Evolutionary conservation across 2,113 vertebrate species (phyloP), one percentile per base, ranked within the genome.

Genomic region (Columba livia): DNA sequence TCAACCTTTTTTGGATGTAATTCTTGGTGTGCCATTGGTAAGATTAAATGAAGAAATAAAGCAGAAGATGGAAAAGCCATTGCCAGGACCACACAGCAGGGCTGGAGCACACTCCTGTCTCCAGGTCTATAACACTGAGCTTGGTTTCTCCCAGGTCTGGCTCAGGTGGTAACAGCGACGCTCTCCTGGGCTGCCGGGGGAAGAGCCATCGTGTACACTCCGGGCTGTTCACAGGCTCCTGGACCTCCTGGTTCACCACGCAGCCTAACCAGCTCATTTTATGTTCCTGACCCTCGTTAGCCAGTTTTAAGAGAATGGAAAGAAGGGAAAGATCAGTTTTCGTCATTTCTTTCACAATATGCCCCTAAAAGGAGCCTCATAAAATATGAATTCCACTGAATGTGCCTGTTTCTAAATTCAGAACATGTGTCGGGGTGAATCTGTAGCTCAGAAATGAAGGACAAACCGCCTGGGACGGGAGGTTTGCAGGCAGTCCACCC

Each of bases 371-470:
- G 79, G 91, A 90, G 42, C 79, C 85, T 95, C 86, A 96, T 97
- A 97, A 97, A 97, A 97, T 89, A 97, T 94, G 82, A 95, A 95
- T 97, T 79, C 74, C 71, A 77, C 57, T 12, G 60, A 90, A 77
- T 58, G 69, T 67, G 48, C 94, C 88, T 93, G 92, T 73, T 96
- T 95, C 95, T 96, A 97, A 96, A 97, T 96, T 96, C 93, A 85
- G 95, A 96, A 91, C 94, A 93, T 97, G 92, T 96, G 93, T 96
- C 92, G 60, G 69, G 93, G 77, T 44, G 84, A 89, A 96, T 93
- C 82, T 87, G 92, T 67, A 83, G 82, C 86, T 94, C 62, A 79
- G 71, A 92, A 87, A 89, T 90, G 94, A 96, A 94, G 95, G 95
- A 94, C 92, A 96, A 94, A 79, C 77, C 85, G 91, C 66, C 56